Conservation (phyloP, 2,113 vertebrate species). For the Scophthalmus maximus region DNA sequence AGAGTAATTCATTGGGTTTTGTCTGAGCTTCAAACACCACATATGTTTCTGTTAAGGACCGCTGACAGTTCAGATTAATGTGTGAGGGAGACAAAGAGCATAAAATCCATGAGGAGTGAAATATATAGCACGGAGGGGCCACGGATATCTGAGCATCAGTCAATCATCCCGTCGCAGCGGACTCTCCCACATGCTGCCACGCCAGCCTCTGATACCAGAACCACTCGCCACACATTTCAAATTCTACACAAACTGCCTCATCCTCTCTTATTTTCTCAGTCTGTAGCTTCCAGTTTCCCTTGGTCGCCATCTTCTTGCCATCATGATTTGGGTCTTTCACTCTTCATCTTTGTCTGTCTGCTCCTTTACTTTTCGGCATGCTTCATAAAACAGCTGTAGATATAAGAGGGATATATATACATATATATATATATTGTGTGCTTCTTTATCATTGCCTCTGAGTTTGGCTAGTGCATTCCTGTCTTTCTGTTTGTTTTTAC, state of each 20-base stretch:
- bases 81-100: constrained; percentile 13
- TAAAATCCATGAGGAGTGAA: constrained; percentile 36
- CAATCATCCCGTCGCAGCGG: constrained; percentile 16
- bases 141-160: constrained; percentile 21
- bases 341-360: not conserved
- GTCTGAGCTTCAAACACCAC: not conserved
- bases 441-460: not conserved
- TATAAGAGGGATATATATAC: too few species aligned
- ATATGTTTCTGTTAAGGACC: constrained; percentile 26
- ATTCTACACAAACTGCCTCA: not conserved
- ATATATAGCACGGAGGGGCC: constrained; percentile 10
- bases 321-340: not conserved
- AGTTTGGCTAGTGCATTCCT: not conserved
- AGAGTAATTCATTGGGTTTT: constrained; percentile 10
- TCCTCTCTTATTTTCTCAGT: not conserved
- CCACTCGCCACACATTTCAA: not conserved
- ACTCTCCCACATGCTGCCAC: not conserved
- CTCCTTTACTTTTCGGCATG: too few species aligned
- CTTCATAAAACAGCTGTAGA: too few species aligned
- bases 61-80: constrained; percentile 34
- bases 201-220: not conserved
- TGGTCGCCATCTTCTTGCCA: not conserved
- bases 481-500: not conserved
- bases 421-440: too few species aligned
- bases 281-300: not conserved